Percentiles rank a stretch among this genome's conserved stretches.
phyloP scores from a whole-genome alignment of 2,888 invertebrate species.

The Acronicta aceris region DNA sequence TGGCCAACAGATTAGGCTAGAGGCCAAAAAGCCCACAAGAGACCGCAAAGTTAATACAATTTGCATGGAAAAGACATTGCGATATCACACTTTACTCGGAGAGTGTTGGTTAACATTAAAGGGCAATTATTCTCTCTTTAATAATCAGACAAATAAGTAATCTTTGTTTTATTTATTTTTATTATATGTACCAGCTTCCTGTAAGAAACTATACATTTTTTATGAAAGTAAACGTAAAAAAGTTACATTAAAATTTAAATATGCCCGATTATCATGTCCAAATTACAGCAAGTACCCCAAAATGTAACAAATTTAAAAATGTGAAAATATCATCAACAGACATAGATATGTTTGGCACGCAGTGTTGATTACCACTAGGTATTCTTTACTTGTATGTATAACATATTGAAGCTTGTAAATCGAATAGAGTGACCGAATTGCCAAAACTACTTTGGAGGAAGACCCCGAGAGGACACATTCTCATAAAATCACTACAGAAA shows the following conservation, averaged over 20 bases:
- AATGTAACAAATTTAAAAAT: too few species aligned
- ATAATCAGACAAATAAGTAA: slow-evolving; percentile 8
- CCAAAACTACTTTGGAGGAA: slow-evolving; percentile 26
- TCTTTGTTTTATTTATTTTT: slow-evolving; percentile 8
- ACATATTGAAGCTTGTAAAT: slow-evolving; percentile 8
- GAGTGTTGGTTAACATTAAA: slow-evolving; percentile 25
- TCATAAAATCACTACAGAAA: slow-evolving; percentile 30
- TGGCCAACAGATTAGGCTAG: slow-evolving; percentile 65
- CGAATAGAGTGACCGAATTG: slow-evolving; percentile 14
- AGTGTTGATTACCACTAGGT: too few species aligned
- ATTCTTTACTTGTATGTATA: too few species aligned
- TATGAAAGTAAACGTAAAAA: too few species aligned
- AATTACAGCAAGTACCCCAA: too few species aligned
- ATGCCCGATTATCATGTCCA: too few species aligned
- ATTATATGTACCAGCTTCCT: background rate
- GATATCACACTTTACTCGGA: slow-evolving; percentile 37
- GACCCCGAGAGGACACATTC: slow-evolving; percentile 27
- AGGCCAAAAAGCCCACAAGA: slow-evolving; percentile 63
- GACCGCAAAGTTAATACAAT: slow-evolving; percentile 65
- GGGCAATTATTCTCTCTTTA: slow-evolving; percentile 25
- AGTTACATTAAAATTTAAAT: too few species aligned
- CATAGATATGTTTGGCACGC: too few species aligned
- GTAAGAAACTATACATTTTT: too few species aligned
- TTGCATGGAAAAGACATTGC: slow-evolving; percentile 67
- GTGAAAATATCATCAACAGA: too few species aligned